phyloP scores from a whole-genome alignment of 2,888 invertebrate species.

The Neelides folsomi region DNA sequence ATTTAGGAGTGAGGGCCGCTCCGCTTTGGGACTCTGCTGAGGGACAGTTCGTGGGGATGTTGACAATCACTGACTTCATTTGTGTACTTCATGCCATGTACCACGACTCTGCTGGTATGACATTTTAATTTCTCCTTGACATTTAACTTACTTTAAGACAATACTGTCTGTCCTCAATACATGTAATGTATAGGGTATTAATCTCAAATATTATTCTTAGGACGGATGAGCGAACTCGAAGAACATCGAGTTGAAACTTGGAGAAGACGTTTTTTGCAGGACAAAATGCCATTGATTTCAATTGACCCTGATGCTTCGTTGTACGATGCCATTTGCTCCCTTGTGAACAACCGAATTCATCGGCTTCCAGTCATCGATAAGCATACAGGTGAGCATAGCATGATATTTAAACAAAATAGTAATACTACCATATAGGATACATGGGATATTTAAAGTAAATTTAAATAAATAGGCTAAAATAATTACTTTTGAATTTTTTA shows the following conservation, averaged over 20 bases:
- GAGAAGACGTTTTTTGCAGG: constrained; percentile 44
- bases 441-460: too few species aligned
- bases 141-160: not conserved
- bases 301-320: constrained; percentile 61
- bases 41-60: constrained; percentile 93
- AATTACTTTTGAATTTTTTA: too few species aligned
- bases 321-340: constrained; percentile 81
- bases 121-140: not conserved
- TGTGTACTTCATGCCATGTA: constrained; percentile 96
- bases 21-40: constrained; percentile 90
- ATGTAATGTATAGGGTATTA: not conserved
- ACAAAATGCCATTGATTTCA: constrained; percentile 30
- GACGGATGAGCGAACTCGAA: constrained; percentile 79
- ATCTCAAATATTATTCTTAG: constrained; percentile 14
- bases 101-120: constrained; percentile 57
- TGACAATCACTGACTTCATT: constrained; percentile 98
- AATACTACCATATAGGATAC: too few species aligned
- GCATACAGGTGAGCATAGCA: constrained; percentile 80
- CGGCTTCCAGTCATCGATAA: constrained; percentile 93
- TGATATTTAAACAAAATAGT: too few species aligned
- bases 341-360: constrained; percentile 89
- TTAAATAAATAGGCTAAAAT: not conserved
- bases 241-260: constrained; percentile 94
- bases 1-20: constrained; percentile 78
- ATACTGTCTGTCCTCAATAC: not conserved